phyloP scores from a whole-genome alignment of 2,113 vertebrate species.

The Typhlomys cinereus region DNA sequence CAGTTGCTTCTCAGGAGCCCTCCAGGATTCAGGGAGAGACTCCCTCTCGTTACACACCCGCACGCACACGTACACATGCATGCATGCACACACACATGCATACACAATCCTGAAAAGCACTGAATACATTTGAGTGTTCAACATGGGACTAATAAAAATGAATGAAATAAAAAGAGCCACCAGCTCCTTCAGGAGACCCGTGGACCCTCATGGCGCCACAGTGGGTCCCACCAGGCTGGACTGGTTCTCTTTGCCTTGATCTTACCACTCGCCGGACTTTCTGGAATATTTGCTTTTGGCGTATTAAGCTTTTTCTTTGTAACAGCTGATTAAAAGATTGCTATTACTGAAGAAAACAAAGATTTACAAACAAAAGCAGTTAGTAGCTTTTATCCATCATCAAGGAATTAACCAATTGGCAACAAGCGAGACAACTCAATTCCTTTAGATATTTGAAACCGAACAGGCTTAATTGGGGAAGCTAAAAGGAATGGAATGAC shows the following conservation, averaged over 20 bases:
- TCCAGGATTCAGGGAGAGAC: not conserved
- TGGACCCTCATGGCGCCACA: not conserved
- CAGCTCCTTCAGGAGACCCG: not conserved
- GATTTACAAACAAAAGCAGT: slow-evolving; percentile 87
- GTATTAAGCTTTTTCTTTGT: slow-evolving; percentile 78
- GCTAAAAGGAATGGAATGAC: slow-evolving; percentile 84
- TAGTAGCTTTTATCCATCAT: slow-evolving; percentile 88
- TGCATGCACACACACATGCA: not conserved
- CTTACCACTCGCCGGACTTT: slow-evolving; percentile 64
- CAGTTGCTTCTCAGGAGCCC: not conserved
- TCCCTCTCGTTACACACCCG: no score
- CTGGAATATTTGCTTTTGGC: slow-evolving; percentile 74
- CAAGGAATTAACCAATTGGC: slow-evolving; percentile 90
- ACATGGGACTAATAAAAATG: not conserved
- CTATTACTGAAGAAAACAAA: slow-evolving; percentile 83
- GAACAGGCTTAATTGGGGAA: slow-evolving; percentile 87
- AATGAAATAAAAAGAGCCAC: not conserved
- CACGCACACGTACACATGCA: not conserved
- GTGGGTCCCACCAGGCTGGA: not conserved
- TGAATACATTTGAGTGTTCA: not conserved
- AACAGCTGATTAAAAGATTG: slow-evolving; percentile 81
- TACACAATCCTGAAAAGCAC: not conserved
- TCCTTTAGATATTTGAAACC: slow-evolving; percentile 85
- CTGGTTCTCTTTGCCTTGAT: not conserved
- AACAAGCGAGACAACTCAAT: slow-evolving; percentile 86